Base-by-base conservation (phyloP, 2,797 vertebrate species). In the Iguana delicatissima region DNA sequence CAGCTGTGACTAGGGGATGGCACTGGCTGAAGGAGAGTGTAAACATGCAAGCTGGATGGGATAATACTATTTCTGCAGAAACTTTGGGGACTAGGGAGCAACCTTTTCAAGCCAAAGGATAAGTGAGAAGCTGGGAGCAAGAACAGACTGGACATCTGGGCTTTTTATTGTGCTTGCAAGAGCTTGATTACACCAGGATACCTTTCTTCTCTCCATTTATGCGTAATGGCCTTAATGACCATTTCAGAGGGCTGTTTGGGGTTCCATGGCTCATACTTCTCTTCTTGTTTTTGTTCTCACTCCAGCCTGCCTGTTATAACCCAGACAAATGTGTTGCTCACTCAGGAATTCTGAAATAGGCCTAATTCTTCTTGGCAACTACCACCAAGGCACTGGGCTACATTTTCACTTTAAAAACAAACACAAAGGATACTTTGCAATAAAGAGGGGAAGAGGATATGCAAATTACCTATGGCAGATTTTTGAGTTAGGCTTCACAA, bases 351-450 rank as follows among this genome's bases (percentile, higher is more conserved):
- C 57, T 86, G 84, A 82, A 90, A 86, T 24, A 84, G 18, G 55
- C 55, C 38, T 74, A 69, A 50, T 82, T 82, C 55, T 35, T 87
- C 80, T 57, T 82, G 89, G 72, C 89, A 89, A 67, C 86, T 24
- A 38, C 16, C 52, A 29, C 72, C 69, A 73, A 74, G 29, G 8
- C 86, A 55, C 69, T 87, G 86, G 81, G 86, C 77, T 76, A 88
- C 55, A 89, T 77, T 38, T 89, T 92, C 46, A 24, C 46, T 89
- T 73, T 52, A 84, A 81, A 86, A 35, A 4, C 50, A 62, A 42
- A 89, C 90, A 92, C 69, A 93, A 92, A 88, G 52, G 82, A 59
- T 92, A 52, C 76, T 82, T 91, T 91, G 74, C 85, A 64, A 89
- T 82, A 72, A 29, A 46, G 42, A 46, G 29, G 29, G 4, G 1